Conservation (phyloP, 2,113 vertebrate species). For the Tamias sibiricus region DNA sequence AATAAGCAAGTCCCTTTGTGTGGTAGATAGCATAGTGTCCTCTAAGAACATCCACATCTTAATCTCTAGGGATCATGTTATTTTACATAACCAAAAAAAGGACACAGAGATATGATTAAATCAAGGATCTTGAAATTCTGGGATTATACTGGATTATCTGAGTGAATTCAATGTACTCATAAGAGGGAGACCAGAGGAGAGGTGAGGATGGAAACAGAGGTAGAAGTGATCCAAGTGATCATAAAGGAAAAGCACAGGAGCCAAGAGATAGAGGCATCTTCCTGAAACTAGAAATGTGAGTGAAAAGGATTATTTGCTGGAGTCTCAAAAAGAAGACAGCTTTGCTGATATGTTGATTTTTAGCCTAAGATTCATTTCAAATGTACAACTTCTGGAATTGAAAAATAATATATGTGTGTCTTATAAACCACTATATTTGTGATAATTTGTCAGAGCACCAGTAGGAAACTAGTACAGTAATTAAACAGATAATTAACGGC, state of each 20-base stretch:
- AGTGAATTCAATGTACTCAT: accelerated
- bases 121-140: neutral
- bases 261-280: neutral
- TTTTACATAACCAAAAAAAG: neutral
- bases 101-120: neutral
- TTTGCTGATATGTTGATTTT: neutral
- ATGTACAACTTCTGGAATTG: neutral
- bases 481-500: neutral
- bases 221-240: neutral
- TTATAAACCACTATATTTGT: neutral
- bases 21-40: neutral
- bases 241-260: neutral
- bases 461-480: neutral
- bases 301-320: neutral
- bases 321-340: neutral
- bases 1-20: neutral
- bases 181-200: neutral
- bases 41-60: neutral
- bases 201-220: neutral
- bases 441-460: neutral
- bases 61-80: neutral
- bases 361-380: neutral
- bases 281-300: neutral
- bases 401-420: neutral
- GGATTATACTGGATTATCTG: neutral